Base-by-base conservation (phyloP, 2,888 invertebrate species). In the Chouioia cunea region DNA sequence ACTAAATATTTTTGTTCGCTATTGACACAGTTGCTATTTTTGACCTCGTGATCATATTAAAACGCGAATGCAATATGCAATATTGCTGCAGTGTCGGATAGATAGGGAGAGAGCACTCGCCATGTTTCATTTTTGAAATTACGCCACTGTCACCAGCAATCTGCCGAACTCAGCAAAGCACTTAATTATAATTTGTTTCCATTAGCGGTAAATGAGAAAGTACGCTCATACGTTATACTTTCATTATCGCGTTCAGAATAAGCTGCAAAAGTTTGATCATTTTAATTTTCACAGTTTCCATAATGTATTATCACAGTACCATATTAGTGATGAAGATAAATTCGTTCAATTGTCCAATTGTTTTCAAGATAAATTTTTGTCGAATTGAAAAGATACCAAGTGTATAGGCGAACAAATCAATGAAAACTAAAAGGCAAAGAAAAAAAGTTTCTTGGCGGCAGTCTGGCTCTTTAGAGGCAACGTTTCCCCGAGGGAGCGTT, bases 401-500 rank as follows among this genome's bases (percentile, higher is more conserved):
- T 52, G 18, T 6, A 44, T 23, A 4, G n/a, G 53, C 18, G 23
- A 16, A 43, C 56, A 65, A 65, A 64, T 69, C 52, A 52, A 70
- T 56, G 52, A 63, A 64, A 64, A 70, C 65, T 62, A 67, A 67
- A 63, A 58, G 46, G 16, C 20, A 15, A 48, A 16, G 15, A 48
- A 48, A 16, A 8, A 50, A 50, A 36, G 36, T 60, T 66, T 23
- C 69, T 64, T 62, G 66, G 60, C 56, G 64, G 48, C 63, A 62
- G 48, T 58, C 16, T 63, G 53, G 65, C 66, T 63, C 66, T 73
- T 66, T 66, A 56, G 65, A 54, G 36, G 57, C 50, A 48, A 54
- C 70, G 18, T 27, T 48, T 63, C 70, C 73, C 71, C 83, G 77
- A 67, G 82, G 82, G 83, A 83, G 77, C 83, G 80, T 84, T 84